Evolutionary conservation across 2,888 invertebrate genomes (phyloP), one percentile per base, ranked within the genome.

Genomic region (Strigamia crassipes): DNA sequence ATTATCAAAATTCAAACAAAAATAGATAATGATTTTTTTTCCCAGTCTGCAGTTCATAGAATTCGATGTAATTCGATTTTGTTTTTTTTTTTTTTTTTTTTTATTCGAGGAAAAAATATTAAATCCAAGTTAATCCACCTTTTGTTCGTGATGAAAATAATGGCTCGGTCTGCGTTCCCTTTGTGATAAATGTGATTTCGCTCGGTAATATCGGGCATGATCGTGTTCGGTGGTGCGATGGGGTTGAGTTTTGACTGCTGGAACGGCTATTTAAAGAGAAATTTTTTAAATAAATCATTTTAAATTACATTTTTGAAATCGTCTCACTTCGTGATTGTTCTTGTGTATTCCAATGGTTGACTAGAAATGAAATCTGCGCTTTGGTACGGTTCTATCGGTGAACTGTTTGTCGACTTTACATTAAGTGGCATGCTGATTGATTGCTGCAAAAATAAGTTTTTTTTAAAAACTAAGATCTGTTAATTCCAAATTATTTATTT

Each of bases 141-240:
- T 46, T 31, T 38, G 38, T 15, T 31, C 6, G 34, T 34, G 73
- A 5, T 73, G 79, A 41, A 61, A 34, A 81, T 2, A 82, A 41
- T 31, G 83, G 82, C 61, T 84, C 84, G 18, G 84, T 84, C 79
- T 84, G 84, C 18, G 84, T 84, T 23, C 83, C 81, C 80, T 82
- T 83, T 66, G 83, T 83, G 34, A 83, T 82, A 13, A 83, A 81
- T 15, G 84, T 82, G 51, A 82, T 83, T 80, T 84, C 82, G 80
- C 83, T 83, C 15, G 84, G 84, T 15, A 84, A 81, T 23, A 83
- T 83, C n/a, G 84, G 84, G 31, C 84, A 84, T 18, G 84, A 84
- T 18, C 82, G 38, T 23, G 84, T 15, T 79, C 82, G 82, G 31
- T 80, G 79, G 82, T 84, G 83, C 41, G 83, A 56, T 31, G 83